Base-by-base conservation (phyloP, 2,797 vertebrate genomes). In the Eidolon dupreanum region DNA sequence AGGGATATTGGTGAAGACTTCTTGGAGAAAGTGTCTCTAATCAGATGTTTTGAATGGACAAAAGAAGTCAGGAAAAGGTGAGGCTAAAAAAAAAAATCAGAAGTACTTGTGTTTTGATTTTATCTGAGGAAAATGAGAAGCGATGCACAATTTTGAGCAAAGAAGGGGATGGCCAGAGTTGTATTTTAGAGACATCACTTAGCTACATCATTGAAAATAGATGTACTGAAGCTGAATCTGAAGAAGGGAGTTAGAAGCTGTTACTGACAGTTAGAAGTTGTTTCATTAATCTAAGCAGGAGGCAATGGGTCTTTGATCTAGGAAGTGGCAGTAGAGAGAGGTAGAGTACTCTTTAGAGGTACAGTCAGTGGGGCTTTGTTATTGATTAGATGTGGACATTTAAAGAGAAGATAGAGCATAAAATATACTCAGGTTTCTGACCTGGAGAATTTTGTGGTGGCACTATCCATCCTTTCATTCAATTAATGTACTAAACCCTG, bases 51-150 rank as follows among this genome's bases (percentile, higher is more conserved):
- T 31, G 9, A 38, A 63, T 73, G n/a, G 17, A 41, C 8, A 78
- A 65, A 65, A 38, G 3, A 81, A 59, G 8, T 86, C 19, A 66
- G 19, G 41, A 55, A 61, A 85, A 63, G 4, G 61, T n/a, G 11
- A 78, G 3, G 7, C 3, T 31, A 70, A 36, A 66, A 6, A 22
- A 11, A 59, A 66, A 41, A 36, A 9, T 24, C 6, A 20, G 41
- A 77, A 49, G 6, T 26, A 16, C 6, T 15, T 36, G 12, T 74
- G 24, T 68, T 78, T 82, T 10, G 20, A 61, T 63, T 74, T 81
- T 92, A 77, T 36, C 1, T 51, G 38, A 36, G 41, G 17, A 7
- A 94, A 93, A 74, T 88, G 10, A 77, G 15, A 88, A 92, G 1
- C 4, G 2, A 19, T 65, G 73, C 3, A 36, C 43, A 46, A 38